Evolutionary conservation across 1,140 invertebrate genomes (phyloP).

Genomic region (Zaprionus gabonicus): DNA sequence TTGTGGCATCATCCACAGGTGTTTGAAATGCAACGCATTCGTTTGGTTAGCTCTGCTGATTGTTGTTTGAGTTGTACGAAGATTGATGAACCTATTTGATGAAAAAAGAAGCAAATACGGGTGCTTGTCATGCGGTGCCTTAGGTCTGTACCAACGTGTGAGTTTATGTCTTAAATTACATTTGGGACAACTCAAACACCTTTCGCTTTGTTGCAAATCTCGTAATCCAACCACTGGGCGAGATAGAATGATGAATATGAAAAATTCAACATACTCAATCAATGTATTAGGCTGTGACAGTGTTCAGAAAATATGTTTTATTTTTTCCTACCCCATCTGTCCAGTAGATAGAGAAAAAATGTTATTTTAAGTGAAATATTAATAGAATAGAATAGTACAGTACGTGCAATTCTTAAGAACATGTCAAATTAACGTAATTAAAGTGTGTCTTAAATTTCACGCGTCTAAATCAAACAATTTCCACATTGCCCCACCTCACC

Average conservation of each 20-base stretch:
- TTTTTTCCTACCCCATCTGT: not conserved
- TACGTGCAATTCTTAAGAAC: too few species aligned
- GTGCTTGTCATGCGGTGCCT: conserved; percentile 10
- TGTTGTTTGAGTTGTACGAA: conserved; percentile 50
- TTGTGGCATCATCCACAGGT: conserved; percentile 70
- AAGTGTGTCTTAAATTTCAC: not conserved
- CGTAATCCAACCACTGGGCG: not conserved
- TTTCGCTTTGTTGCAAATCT: conserved; percentile 1
- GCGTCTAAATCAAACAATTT: not conserved
- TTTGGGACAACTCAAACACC: conserved; percentile 47
- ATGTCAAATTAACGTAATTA: too few species aligned
- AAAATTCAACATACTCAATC: conserved; percentile 49
- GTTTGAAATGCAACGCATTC: conserved; percentile 40
- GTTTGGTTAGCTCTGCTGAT: conserved; percentile 29
- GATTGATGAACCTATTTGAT: conserved; percentile 66
- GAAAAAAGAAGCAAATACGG: conserved; percentile 15
- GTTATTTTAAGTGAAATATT: not conserved
- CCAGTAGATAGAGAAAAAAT: not conserved
- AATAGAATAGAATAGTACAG: too few species aligned
- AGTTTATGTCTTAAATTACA: conserved; percentile 42
- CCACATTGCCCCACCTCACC: not conserved
- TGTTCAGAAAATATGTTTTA: conserved; percentile 20
- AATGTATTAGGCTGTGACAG: conserved; percentile 45
- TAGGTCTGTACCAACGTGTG: conserved; percentile 19
- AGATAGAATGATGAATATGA: conserved; percentile 45